Evolutionary conservation across 2,113 vertebrate genomes (phyloP).

Genomic region (Dinomys branickii): DNA sequence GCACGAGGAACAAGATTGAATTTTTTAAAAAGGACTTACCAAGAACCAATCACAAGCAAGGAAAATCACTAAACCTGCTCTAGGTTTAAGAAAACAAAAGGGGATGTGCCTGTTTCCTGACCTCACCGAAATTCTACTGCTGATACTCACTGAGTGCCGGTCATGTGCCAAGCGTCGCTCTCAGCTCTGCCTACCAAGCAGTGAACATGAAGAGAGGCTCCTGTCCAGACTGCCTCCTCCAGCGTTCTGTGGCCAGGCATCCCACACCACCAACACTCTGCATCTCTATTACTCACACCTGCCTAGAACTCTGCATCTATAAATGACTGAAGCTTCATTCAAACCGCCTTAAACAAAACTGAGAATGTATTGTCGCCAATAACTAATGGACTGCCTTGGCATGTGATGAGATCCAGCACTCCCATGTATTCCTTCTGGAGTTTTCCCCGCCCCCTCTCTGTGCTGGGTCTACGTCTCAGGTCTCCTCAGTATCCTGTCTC

Average conservation of each 20-base stretch:
- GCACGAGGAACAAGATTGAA: neutral
- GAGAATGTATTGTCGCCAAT: neutral
- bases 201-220: neutral
- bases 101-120: neutral
- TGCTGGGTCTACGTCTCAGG: neutral
- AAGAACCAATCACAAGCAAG: neutral
- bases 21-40: neutral
- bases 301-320: neutral
- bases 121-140: neutral
- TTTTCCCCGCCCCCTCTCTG: neutral
- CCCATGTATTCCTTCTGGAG: neutral
- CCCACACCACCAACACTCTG: accelerated
- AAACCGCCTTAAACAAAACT: slow-evolving; percentile 1
- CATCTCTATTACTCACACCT: neutral
- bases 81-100: neutral
- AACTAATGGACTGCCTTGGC: neutral
- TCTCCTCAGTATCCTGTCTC: neutral
- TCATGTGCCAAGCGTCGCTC: neutral
- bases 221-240: neutral
- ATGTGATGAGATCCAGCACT: neutral
- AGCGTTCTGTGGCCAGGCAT: neutral
- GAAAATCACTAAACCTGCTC: neutral
- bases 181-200: neutral
- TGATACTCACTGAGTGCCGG: neutral
- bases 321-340: neutral